A percentile compares a stretch with the other conserved stretches of the same genome.
These are phyloP conservation scores for Carapus acus DNA, from an alignment of 2,797 vertebrate genomes.

Conservation along the genomic window DNA sequence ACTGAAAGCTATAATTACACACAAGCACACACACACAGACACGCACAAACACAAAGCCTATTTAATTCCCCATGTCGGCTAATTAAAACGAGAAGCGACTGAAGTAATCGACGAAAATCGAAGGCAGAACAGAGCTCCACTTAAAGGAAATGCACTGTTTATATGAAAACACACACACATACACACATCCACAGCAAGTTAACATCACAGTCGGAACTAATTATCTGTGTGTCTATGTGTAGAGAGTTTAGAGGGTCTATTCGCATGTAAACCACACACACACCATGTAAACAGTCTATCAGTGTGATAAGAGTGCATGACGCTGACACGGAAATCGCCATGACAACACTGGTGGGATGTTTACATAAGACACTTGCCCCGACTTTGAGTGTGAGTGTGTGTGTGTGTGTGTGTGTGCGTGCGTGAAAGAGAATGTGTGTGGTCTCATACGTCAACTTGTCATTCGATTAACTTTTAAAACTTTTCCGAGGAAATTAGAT, in stretches of 20 bases:
- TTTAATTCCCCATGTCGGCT: constrained; percentile 39
- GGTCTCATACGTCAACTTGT: no score
- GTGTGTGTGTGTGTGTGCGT: no score
- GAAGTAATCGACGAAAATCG: background rate
- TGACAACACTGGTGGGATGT: constrained; percentile 8
- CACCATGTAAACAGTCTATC: constrained; percentile 29
- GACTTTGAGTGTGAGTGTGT: background rate
- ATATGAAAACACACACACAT: constrained; percentile 14
- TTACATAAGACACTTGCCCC: constrained; percentile 1
- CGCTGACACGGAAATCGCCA: constrained; percentile 4
- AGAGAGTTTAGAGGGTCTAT: no score
- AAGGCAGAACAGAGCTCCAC: no score
- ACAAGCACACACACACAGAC: constrained; percentile 18
- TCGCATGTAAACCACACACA: background rate
- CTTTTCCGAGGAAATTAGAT: no score
- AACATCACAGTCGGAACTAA: constrained; percentile 4
- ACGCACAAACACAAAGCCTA: background rate
- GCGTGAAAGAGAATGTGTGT: no score
- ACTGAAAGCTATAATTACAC: constrained; percentile 19
- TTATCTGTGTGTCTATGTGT: constrained; percentile 2
- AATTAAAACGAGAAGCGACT: constrained; percentile 28
- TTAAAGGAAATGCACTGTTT: background rate
- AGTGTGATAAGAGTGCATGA: constrained; percentile 1
- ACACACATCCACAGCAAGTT: constrained; percentile 6
- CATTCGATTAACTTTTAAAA: no score